Base-by-base conservation (phyloP, 2,888 invertebrate species). In the Phytoseiulus persimilis region DNA sequence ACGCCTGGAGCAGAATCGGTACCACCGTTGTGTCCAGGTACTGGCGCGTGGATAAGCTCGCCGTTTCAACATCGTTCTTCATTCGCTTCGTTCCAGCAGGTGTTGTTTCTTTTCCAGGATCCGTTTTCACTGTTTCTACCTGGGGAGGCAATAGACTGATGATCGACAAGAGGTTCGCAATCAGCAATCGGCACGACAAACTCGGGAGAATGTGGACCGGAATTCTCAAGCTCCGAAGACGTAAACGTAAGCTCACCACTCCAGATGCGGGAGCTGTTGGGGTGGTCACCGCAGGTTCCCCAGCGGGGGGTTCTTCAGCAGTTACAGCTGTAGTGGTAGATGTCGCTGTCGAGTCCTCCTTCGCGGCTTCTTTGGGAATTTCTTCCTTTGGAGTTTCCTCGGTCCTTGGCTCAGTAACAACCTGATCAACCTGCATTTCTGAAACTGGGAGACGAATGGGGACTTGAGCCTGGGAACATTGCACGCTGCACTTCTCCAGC, bases 371-470 rank as follows among this genome's bases (percentile, higher is more conserved):
- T 65, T 65, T 65, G 65, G 65, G 65, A 28, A 23, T 18, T 28
- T 65, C 65, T 65, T 65, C 65, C 28, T 65, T 65, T 2, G 65
- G 65, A 65, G 65, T 65, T 65, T 65, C 65, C 5, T 87, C 87
- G 28, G 32, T 32, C 33, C 31, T 87, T 33, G 87, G 87, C 33
- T 87, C 87, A 3, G 32, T n/a, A 23, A 87, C 87, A 33, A 45
- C 87, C 33, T 87, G 87, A 33, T 87, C 87, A 18, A 87, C 87
- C 18, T 87, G 87, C 87, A 87, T 87, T 45, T 87, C 87, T 33
- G 33, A 32, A n/a, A 65, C 65, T 65, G 65, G 1, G 18, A 9
- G 9, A 6, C 39, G 39, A 39, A 9, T 6, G 39, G 5, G 39
- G 9, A 6, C 5, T 39, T 39, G 3, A 39, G 39, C n/a, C n/a